These are phyloP conservation scores for Lates japonicus DNA, from an alignment of 2,797 vertebrate species.

Conservation along the genomic window DNA sequence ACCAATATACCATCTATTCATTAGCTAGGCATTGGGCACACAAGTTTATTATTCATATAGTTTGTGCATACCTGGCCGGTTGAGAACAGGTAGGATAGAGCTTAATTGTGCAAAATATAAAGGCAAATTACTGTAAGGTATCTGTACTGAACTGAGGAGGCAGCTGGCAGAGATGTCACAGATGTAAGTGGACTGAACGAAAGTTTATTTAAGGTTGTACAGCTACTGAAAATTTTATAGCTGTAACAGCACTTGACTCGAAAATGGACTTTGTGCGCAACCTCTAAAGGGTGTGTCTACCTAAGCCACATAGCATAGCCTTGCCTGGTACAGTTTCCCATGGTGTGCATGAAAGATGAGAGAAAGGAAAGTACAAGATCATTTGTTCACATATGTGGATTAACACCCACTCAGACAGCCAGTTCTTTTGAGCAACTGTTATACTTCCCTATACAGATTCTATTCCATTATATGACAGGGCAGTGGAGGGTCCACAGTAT, in stretches of 20 bases:
- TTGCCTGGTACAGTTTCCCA: slow-evolving; percentile 9
- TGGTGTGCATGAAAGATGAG: slow-evolving; percentile 25
- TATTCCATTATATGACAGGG: not conserved
- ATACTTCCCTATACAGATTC: not conserved
- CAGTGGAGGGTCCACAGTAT: not conserved
- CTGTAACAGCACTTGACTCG: slow-evolving; percentile 9
- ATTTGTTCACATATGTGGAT: slow-evolving; percentile 24
- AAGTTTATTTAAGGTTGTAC: slow-evolving; percentile 38
- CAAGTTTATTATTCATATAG: not conserved
- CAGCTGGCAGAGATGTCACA: not conserved
- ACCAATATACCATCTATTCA: slow-evolving; percentile 1
- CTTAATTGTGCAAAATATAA: not conserved
- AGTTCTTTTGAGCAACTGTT: slow-evolving; percentile 8
- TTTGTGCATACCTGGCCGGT: not conserved
- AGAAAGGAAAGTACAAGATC: not conserved
- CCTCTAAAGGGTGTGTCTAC: slow-evolving; percentile 8
- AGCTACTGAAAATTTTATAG: slow-evolving; percentile 20
- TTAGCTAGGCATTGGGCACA: not conserved
- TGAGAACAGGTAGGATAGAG: not conserved
- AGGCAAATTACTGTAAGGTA: slow-evolving; percentile 9
- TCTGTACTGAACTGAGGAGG: not conserved
- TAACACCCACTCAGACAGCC: not conserved
- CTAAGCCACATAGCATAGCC: slow-evolving; percentile 13
- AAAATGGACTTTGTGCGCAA: slow-evolving; percentile 14
- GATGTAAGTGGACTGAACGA: not conserved